Evolutionary conservation across 2,797 vertebrate genomes (phyloP).

Genomic region (Sciurus vulgaris): DNA sequence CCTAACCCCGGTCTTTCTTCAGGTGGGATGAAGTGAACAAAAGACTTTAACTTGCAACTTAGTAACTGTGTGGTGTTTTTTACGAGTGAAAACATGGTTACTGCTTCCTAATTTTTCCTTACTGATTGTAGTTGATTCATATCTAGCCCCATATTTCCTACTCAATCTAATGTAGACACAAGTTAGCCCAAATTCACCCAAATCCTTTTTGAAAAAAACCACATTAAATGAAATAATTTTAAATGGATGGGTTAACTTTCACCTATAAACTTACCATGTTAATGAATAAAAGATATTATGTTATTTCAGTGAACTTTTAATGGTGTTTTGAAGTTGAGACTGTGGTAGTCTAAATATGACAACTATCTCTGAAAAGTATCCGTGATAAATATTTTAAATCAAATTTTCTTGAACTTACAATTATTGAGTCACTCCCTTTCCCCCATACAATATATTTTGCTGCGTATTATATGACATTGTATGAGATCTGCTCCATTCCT

Average conservation of each 20-base stretch:
- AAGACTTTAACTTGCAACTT: neutral
- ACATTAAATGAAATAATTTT: conserved; percentile 45
- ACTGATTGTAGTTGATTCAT: conserved; percentile 4
- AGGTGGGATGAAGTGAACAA: conserved; percentile 87
- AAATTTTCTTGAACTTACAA: neutral
- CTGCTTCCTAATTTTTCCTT: neutral
- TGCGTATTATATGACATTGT: neutral
- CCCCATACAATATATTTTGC: neutral
- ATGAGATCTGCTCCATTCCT: neutral
- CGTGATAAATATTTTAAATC: conserved; percentile 19
- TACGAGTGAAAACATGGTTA: conserved; percentile 40
- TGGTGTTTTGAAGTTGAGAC: conserved; percentile 56
- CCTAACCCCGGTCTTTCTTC: conserved; percentile 86
- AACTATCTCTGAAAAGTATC: neutral
- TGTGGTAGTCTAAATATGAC: neutral
- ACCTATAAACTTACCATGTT: neutral
- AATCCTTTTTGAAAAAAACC: conserved; percentile 39
- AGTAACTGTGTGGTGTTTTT: conserved; percentile 6
- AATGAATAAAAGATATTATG: conserved; percentile 28
- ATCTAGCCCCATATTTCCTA: neutral
- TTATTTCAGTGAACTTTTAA: conserved; percentile 9
- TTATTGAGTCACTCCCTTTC: neutral
- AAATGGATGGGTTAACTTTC: conserved; percentile 1
- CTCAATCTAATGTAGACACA: neutral
- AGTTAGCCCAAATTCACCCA: conserved; percentile 20